Conservation (phyloP, 1,140 invertebrate genomes). For the Brachionus rotundiformis region DNA sequence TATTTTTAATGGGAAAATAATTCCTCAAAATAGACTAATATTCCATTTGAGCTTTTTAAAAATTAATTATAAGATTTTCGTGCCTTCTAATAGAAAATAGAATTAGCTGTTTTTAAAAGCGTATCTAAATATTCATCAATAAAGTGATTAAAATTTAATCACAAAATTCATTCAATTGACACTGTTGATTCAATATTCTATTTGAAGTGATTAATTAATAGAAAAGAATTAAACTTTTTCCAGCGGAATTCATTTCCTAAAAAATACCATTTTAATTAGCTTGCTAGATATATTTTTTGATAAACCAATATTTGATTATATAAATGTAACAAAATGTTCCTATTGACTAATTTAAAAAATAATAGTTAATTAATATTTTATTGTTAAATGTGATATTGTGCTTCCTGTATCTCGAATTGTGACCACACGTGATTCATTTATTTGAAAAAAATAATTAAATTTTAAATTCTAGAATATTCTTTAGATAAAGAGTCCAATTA, state of each 20-base stretch:
- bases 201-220: background rate
- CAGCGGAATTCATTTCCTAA: background rate
- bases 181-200: background rate
- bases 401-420: background rate
- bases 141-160: background rate
- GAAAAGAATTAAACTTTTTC: background rate
- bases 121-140: background rate
- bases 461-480: too few relatives aligned
- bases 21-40: background rate
- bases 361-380: background rate
- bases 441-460: too few relatives aligned
- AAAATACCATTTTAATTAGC: background rate
- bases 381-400: background rate
- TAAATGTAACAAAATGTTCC: background rate
- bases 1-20: background rate
- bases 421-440: background rate
- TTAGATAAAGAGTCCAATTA: too few relatives aligned
- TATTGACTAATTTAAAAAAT: background rate
- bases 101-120: background rate
- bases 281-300: too few relatives aligned
- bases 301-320: background rate
- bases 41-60: background rate
- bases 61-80: conserved; percentile 5
- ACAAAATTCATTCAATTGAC: background rate
- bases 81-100: background rate